Conservation (phyloP, 2,888 invertebrate genomes). For the Campoplex nolae region DNA sequence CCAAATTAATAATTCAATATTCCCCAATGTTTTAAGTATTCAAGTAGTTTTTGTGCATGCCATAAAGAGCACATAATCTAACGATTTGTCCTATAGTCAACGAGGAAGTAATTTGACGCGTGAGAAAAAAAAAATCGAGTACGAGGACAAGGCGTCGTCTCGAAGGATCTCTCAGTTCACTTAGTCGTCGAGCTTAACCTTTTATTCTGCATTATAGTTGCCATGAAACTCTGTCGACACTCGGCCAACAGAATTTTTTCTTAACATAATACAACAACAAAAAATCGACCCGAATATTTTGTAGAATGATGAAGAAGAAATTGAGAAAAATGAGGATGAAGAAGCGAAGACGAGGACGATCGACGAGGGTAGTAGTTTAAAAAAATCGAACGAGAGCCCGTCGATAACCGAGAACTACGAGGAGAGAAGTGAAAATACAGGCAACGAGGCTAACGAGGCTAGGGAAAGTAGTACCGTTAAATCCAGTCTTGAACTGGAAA, state of each 20-base stretch:
- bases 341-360: constrained; percentile 69
- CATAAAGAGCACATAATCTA: constrained; percentile 64
- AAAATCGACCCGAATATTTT: constrained; percentile 74
- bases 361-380: constrained; percentile 70
- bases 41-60: constrained; percentile 67
- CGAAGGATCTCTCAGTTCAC: constrained; percentile 13
- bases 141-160: constrained; percentile 30
- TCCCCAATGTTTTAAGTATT: constrained; percentile 64
- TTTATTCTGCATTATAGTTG: constrained; percentile 19
- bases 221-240: constrained; percentile 45
- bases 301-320: constrained; percentile 75
- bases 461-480: constrained; percentile 65
- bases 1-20: constrained; percentile 46
- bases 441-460: constrained; percentile 63
- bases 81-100: constrained; percentile 59
- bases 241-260: constrained; percentile 20
- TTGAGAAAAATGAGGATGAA: constrained; percentile 69
- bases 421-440: constrained; percentile 43
- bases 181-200: constrained; percentile 5
- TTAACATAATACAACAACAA: constrained; percentile 30
- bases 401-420: constrained; percentile 58
- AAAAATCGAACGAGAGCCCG: constrained; percentile 59
- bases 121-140: constrained; percentile 40
- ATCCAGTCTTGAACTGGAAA: constrained; percentile 67
- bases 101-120: constrained; percentile 48